Base-by-base conservation (phyloP, 2,888 invertebrate genomes). In the Diplolepis rosae region DNA sequence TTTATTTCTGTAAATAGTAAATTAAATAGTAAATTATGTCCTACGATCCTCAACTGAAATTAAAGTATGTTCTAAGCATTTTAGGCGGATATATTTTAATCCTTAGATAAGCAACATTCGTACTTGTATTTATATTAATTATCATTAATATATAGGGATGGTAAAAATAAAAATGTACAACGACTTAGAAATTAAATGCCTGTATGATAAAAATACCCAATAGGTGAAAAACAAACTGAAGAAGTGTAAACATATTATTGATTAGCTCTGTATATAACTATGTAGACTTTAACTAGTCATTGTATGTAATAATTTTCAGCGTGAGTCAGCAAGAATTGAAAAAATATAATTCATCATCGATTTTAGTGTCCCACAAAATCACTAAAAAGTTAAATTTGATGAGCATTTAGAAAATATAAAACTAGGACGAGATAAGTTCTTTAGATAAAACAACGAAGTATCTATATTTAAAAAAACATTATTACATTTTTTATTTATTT, bases 1-100 rank as follows among this genome's bases (percentile, higher is more conserved):
- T 85, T 82, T 87, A 86, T 84, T 83, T 83, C 82, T 87, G 86
- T 87, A 87, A 85, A 87, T 87, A 87, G 86, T 87, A 87, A 85
- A 87, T 87, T 87, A 73, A 56, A 61, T 22, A 42, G 28, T 6
- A 52, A 52, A 30, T 28, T 52, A 15, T 9, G 15, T n/a, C n/a
- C n/a, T 27, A 18, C 45, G n/a, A 18, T 52, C 13, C n/a, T n/a
- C 4, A 27, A 27, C 28, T 13, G n/a, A 51, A 51, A 5, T 3
- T 30, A 30, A 11, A 54, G 11, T 1, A 11, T 56, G 7, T 11
- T 35, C 32, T 35, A 7, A 18, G 9, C 24, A 65, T 61, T 68
- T 65, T 66, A 66, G 68, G 66, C 69, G 68, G 72, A 79, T 83
- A 81, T 79, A 83, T 83, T 82, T 84, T 83, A 84, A 80, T 78